Percentiles rank a stretch among this genome's conserved stretches.
Conservation (phyloP, 2,888 invertebrate species). For the Cybosia mesomella region DNA sequence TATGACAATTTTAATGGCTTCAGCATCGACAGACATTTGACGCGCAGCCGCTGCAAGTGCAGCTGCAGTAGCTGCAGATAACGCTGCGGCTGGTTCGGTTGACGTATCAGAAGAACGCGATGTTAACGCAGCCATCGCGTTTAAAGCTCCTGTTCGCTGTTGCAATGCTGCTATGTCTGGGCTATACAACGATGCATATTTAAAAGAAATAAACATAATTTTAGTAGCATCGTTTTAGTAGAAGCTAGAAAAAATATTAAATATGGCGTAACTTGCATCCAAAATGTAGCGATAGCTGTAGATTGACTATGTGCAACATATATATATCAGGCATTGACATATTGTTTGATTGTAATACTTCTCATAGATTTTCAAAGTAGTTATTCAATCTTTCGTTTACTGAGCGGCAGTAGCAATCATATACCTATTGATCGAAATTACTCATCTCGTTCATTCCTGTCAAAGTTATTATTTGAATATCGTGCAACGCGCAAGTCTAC, state of each 20-base stretch:
- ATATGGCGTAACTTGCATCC: too few species aligned
- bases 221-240: too few species aligned
- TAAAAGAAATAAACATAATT: too few species aligned
- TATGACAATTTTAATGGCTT: slow-evolving; percentile 97
- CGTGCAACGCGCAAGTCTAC: not conserved
- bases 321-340: too few species aligned
- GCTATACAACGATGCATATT: slow-evolving; percentile 72
- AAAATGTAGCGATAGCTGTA: too few species aligned
- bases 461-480: not conserved
- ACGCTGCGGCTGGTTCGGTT: slow-evolving; percentile 70
- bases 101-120: slow-evolving; percentile 72
- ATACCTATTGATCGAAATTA: too few species aligned
- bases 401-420: too few species aligned
- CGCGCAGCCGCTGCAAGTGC: slow-evolving; percentile 89
- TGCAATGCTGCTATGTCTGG: slow-evolving; percentile 91
- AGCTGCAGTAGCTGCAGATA: slow-evolving; percentile 81
- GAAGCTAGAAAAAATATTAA: not conserved
- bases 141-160: slow-evolving; percentile 86
- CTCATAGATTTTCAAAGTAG: too few species aligned
- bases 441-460: too few species aligned
- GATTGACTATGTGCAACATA: not conserved
- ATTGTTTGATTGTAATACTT: too few species aligned
- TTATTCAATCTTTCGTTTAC: too few species aligned
- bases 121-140: slow-evolving; percentile 77
- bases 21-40: slow-evolving; percentile 95